Evolutionary conservation across 2,888 invertebrate species (phyloP).

Genomic region (Synergus japonicus): DNA sequence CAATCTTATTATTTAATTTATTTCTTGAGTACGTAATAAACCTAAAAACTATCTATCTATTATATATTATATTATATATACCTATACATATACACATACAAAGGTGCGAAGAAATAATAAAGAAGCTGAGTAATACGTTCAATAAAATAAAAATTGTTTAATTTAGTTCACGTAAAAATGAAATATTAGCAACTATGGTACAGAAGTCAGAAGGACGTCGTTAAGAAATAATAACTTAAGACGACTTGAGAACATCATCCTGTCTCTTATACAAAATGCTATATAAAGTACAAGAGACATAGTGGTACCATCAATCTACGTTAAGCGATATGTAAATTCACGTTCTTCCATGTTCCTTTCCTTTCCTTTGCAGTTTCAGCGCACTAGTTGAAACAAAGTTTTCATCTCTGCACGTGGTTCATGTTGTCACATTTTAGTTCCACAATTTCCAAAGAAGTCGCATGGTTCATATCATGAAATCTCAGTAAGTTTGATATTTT

Average conservation of each 20-base stretch:
- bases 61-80: not conserved
- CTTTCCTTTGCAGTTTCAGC: not conserved
- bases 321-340: constrained; percentile 72
- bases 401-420: not conserved
- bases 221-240: not conserved
- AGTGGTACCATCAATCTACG: constrained; percentile 50
- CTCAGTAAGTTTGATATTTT: not conserved
- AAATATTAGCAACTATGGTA: no score
- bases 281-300: not conserved
- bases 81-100: not conserved
- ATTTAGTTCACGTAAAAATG: not conserved
- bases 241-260: not conserved
- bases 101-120: not conserved
- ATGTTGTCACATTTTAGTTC: not conserved
- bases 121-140: not conserved
- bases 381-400: not conserved
- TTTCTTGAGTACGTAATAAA: not conserved
- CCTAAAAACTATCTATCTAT: not conserved
- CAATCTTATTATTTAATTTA: not conserved
- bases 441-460: not conserved
- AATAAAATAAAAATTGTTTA: not conserved
- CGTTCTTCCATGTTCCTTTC: constrained; percentile 49
- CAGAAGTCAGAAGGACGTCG: no score
- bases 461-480: not conserved
- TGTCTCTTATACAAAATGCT: not conserved